phyloP scores from a whole-genome alignment of 2,113 vertebrate genomes.

The Hassar affinis region DNA sequence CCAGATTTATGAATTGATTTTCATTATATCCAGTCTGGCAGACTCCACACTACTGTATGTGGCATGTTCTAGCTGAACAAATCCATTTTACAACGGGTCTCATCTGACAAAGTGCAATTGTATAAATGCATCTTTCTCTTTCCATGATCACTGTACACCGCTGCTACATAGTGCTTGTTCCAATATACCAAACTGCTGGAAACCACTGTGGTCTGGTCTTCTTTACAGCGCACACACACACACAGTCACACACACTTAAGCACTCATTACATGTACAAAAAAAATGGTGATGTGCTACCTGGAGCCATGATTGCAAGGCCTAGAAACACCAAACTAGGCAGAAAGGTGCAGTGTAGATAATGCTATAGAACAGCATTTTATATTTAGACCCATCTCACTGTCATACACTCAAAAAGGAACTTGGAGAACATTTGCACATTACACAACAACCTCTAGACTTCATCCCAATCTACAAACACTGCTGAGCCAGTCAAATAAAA shows the following conservation, averaged over 20 bases:
- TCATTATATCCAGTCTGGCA: conserved; percentile 42
- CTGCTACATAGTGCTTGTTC: conserved; percentile 91
- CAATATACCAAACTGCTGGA: conserved; percentile 76
- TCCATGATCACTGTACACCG: conserved; percentile 83
- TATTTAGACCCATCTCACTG: neutral
- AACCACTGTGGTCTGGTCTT: conserved; percentile 14
- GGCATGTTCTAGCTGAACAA: conserved; percentile 69
- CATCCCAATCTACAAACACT: neutral
- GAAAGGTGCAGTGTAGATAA: neutral
- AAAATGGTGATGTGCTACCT: neutral
- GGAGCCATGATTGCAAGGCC: neutral
- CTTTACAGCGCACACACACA: neutral
- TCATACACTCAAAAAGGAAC: neutral
- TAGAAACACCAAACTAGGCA: neutral
- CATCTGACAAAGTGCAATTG: conserved; percentile 88
- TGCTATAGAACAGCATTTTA: neutral
- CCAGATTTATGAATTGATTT: conserved; percentile 38
- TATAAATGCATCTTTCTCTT: conserved; percentile 81
- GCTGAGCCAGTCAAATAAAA: neutral
- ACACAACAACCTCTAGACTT: neutral
- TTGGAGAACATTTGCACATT: neutral
- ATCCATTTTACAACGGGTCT: conserved; percentile 77
- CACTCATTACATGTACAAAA: neutral
- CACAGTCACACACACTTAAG: neutral
- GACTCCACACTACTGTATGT: conserved; percentile 72